A percentile compares a stretch with the other conserved stretches of the same genome.
phyloP scores from a whole-genome alignment of 2,113 vertebrate genomes.

The Cryptoleucopteryx plumbea region DNA sequence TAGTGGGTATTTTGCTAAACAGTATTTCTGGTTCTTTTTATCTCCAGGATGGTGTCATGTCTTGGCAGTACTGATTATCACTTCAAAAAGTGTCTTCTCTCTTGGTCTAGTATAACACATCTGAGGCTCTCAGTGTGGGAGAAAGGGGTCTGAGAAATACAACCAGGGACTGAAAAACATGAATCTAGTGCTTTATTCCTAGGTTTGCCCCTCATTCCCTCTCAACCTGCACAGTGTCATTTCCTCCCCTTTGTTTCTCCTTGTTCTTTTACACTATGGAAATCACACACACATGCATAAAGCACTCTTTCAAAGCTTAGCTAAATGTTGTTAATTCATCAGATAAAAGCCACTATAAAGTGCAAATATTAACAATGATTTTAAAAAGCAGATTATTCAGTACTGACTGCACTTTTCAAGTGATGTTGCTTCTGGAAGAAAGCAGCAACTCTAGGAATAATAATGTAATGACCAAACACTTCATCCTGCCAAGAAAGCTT shows the following conservation, averaged over 20 bases:
- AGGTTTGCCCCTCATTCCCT: background rate
- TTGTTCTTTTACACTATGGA: background rate
- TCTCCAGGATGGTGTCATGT: background rate
- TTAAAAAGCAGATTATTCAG: background rate
- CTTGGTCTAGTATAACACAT: background rate
- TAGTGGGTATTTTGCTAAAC: background rate
- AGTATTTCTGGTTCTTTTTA: background rate
- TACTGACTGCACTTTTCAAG: background rate
- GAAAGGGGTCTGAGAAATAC: background rate
- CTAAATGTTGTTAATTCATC: background rate
- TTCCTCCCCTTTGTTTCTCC: background rate
- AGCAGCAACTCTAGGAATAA: background rate
- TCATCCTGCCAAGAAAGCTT: background rate
- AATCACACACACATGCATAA: background rate
- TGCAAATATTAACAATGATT: background rate
- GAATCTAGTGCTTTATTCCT: background rate
- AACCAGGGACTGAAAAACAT: background rate
- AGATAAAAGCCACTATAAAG: background rate
- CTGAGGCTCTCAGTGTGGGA: background rate
- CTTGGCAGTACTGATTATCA: background rate
- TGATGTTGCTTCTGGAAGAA: background rate
- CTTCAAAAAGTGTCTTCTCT: background rate
- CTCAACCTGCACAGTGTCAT: background rate
- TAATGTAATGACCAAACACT: background rate
- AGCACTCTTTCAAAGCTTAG: background rate